Evolutionary conservation across 2,113 vertebrate species (phyloP).

Genomic region (Alexandromys fortis): DNA sequence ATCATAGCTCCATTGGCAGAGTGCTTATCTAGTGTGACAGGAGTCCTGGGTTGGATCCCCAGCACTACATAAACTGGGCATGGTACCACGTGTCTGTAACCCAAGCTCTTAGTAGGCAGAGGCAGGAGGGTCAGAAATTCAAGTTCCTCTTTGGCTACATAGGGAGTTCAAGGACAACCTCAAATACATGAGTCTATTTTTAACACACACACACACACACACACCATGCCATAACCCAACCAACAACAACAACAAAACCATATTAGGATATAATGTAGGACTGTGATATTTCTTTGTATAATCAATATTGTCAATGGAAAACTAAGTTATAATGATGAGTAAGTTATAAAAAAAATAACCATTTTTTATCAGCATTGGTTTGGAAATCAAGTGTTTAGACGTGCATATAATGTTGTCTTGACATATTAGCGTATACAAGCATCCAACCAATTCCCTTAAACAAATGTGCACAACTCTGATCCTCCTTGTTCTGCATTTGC

Average conservation of each 20-base stretch:
- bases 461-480: not conserved
- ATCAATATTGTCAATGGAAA: slow-evolving; percentile 43
- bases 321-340: not conserved
- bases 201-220: not conserved
- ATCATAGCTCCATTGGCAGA: not conserved
- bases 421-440: not conserved
- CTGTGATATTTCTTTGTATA: slow-evolving; percentile 56
- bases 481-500: not conserved
- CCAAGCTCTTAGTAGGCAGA: not conserved
- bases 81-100: not conserved
- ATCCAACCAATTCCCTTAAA: slow-evolving; percentile 13
- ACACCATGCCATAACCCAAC: not conserved
- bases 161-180: not conserved
- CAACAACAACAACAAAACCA: not conserved
- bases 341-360: not conserved
- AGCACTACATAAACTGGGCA: not conserved
- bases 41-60: not conserved
- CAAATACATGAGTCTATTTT: not conserved
- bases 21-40: not conserved
- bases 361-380: not conserved
- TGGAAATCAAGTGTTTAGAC: slow-evolving; percentile 30
- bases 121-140: not conserved
- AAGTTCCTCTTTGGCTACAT: not conserved
- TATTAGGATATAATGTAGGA: not conserved
- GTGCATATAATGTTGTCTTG: not conserved